Evolutionary conservation across 1,140 invertebrate species (phyloP).

Genomic region (Nasonia longicornis): DNA sequence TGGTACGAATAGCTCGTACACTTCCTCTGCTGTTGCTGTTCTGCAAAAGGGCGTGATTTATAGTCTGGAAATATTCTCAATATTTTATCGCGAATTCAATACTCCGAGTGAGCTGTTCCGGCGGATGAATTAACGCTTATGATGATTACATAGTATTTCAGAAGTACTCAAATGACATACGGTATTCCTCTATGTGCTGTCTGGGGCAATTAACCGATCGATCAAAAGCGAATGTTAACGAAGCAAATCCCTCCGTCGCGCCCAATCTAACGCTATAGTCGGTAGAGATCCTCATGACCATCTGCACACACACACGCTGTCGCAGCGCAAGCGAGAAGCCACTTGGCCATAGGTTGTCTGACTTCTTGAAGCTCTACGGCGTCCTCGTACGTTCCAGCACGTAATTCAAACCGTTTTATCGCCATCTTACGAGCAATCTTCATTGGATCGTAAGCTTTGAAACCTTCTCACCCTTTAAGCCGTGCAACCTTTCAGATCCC

Average conservation of each 20-base stretch:
- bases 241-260: conserved; percentile 14
- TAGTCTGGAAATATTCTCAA: not conserved
- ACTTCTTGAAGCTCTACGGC: not conserved
- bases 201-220: conserved; percentile 32
- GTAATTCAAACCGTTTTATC: conserved; percentile 27
- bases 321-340: not conserved
- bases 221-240: conserved; percentile 33
- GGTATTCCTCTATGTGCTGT: not conserved
- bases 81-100: no score
- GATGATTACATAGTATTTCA: no score
- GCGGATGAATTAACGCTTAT: no score
- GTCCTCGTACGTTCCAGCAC: conserved; percentile 3
- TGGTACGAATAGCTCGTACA: not conserved
- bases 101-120: no score
- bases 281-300: not conserved
- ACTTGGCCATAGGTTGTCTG: not conserved
- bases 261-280: not conserved
- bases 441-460: conserved; percentile 24
- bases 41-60: conserved; percentile 12
- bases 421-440: conserved; percentile 9
- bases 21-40: not conserved
- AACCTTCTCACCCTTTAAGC: not conserved
- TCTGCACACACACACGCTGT: not conserved
- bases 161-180: not conserved
- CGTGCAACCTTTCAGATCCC: not conserved